Base-by-base conservation (phyloP, 1,140 invertebrate species). In the Lucilia sericata region DNA sequence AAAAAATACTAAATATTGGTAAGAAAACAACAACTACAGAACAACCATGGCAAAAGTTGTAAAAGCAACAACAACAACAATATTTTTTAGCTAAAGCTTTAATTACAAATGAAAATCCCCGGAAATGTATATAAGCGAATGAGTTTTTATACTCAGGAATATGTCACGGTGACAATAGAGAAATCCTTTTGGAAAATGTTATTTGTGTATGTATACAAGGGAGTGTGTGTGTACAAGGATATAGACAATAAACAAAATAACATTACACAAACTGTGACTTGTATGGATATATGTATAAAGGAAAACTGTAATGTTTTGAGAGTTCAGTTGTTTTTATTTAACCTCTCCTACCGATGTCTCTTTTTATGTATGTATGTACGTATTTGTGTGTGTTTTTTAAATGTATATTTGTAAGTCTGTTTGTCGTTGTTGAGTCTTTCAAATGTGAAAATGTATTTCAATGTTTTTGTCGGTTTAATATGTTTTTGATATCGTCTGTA, bases 61-160 rank as follows among this genome's bases (percentile, higher is more conserved):
- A 55, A n/a, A 70, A 19, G 17, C 1, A 65, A 65, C 60, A 21
- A 25, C 19, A 70, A 70, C 60, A n/a, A 70, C 21, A 0, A 70
- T 9, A n/a, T 21, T 70, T 70, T 70, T 21, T 12, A 70, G n/a
- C 65, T 70, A 70, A 70, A 70, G 65, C 65, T 70, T 70, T 70
- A 70, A 70, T 70, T 70, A 70, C 65, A 70, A 70, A 70, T 70
- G 65, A 70, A 70, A 70, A 70, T 70, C 65, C 65, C 65, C 65
- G 65, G 65, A 70, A 70, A 70, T 25, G 65, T 70, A 25, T 55
- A 55, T 55, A 10, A 60, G 14, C 13, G 42, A 60, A 60, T 60
- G 55, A 60, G 55, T 60, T 30, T 30, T 30, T 30, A 30, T 30
- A 30, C 55, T 21, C 65, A 70, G 9, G n/a, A 25, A 70, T 70